Conservation (phyloP, 2,888 invertebrate species). For the Aelia acuminata region DNA sequence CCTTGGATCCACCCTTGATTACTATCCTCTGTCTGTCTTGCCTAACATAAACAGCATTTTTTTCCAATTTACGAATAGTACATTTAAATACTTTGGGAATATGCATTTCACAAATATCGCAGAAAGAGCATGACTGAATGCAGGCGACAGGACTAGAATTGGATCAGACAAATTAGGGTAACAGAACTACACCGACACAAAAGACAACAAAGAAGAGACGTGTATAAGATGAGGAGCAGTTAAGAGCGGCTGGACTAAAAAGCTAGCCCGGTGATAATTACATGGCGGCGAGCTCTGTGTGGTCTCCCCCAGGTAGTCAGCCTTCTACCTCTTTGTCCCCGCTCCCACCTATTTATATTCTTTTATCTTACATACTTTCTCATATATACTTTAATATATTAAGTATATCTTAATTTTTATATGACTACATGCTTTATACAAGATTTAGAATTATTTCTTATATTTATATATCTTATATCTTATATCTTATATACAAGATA, state of each 20-base stretch:
- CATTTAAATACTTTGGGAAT: neutral
- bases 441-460: too few species aligned
- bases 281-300: slow-evolving; percentile 39
- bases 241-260: slow-evolving; percentile 33
- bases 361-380: neutral
- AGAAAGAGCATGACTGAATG: neutral
- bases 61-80: too few species aligned
- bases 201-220: slow-evolving; percentile 30
- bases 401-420: slow-evolving; percentile 1
- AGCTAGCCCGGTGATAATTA: slow-evolving; percentile 22
- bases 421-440: too few species aligned
- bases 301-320: slow-evolving; percentile 20
- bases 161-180: slow-evolving; percentile 36
- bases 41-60: too few species aligned
- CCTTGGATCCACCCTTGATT: too few species aligned
- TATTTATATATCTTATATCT: too few species aligned
- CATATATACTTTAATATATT: neutral
- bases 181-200: slow-evolving; percentile 36
- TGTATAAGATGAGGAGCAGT: slow-evolving; percentile 50
- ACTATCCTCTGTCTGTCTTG: too few species aligned
- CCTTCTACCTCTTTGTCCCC: neutral
- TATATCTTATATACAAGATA: too few species aligned
- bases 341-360: neutral
- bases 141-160: slow-evolving; percentile 5
- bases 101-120: neutral